phyloP scores from a whole-genome alignment of 1,140 invertebrate species.

The Odontomachus brunneus region DNA sequence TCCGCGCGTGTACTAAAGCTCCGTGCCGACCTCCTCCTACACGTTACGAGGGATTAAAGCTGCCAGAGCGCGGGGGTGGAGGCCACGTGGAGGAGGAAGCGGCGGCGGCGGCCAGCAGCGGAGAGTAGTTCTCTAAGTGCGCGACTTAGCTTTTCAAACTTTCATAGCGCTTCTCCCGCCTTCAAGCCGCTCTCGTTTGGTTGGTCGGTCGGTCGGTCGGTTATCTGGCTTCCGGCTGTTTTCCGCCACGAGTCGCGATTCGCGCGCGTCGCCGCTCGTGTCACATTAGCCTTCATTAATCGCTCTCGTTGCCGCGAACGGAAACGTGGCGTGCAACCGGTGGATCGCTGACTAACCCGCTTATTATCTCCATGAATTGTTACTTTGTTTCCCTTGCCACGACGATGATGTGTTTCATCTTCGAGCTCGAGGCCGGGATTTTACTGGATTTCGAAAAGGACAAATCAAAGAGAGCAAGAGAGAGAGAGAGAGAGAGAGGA shows the following conservation, averaged over 20 bases:
- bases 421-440: too few species aligned
- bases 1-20: conserved; percentile 53
- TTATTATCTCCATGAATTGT: not conserved
- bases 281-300: conserved; percentile 36
- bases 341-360: conserved; percentile 2
- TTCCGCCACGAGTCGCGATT: conserved; percentile 20
- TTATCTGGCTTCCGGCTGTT: conserved; percentile 35
- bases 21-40: conserved; percentile 6
- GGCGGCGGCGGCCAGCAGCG: not conserved
- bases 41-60: conserved; percentile 53
- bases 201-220: not conserved
- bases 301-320: conserved; percentile 3
- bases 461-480: not conserved
- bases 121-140: conserved; percentile 56
- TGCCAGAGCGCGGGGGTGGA: conserved; percentile 26
- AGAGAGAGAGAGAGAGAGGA: not conserved
- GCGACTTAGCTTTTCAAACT: conserved; percentile 54
- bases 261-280: not conserved
- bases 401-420: too few species aligned
- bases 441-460: not conserved
- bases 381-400: conserved; percentile 1
- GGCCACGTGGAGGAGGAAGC: conserved; percentile 37
- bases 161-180: conserved; percentile 18
- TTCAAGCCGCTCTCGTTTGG: not conserved
- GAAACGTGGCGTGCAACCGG: conserved; percentile 1